Evolutionary conservation across 2,797 vertebrate genomes (phyloP), one percentile per base, ranked within the genome.

Genomic region (Trachops cirrhosus): DNA sequence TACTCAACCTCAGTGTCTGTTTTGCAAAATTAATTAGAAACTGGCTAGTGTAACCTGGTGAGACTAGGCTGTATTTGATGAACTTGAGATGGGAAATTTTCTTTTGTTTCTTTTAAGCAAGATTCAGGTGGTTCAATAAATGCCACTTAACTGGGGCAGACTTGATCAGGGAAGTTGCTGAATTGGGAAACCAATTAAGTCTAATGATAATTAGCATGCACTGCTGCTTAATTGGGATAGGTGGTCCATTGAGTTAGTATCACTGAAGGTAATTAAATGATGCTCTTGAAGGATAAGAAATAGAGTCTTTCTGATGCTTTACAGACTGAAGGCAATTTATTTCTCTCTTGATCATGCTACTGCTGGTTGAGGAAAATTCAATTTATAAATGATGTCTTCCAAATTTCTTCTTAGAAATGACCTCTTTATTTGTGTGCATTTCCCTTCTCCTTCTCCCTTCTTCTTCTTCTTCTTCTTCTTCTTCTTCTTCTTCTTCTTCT

Each of bases 101-200:
- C 90, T 91, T 97, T 97, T 96, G 93, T 97, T 97, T 95, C 68
- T 54, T 94, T 97, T 96, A 96, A 97, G 93, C 91, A 93, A 95
- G 91, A 98, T 98, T 97, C 97, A 97, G 97, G 91, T 97, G 89
- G 95, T 96, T 97, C 97, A 97, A 96, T 98, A 97, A 97, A 96
- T 2, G 57, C 84, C 87, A 94, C 94, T 97, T 97, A 97, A 96
- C 97, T 97, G 93, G 96, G 96, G 78, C 96, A 97, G 94, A 73
- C 91, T 96, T 92, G 94, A 98, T 97, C 96, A 79, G 91, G 93
- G 85, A 97, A 95, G 95, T 93, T 97, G 93, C 97, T 97, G 96
- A 96, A 97, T 96, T 97, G 97, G 97, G 97, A 97, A 97, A 95
- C 96, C 94, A 97, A 97, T 98, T 97, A 97, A 97, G 78, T 93